phyloP scores from a whole-genome alignment of 2,113 vertebrate genomes.

The Harpagus bidentatus region DNA sequence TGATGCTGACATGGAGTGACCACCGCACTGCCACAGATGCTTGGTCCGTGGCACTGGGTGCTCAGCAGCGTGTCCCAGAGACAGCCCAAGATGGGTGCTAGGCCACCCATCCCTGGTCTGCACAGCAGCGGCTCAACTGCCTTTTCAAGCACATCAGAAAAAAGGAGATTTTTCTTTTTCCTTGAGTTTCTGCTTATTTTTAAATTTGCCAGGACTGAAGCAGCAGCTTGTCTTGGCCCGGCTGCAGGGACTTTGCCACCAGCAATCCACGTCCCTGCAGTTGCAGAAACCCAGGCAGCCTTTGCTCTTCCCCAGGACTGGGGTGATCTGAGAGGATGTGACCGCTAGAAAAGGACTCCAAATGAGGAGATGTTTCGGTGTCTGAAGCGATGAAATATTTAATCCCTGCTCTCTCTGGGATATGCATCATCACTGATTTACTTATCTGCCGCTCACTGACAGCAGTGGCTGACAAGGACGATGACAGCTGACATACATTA shows the following conservation, averaged over 20 bases:
- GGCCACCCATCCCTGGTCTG: not conserved
- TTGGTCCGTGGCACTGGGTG: fast-evolving
- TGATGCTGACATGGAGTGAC: not conserved
- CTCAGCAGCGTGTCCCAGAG: not conserved
- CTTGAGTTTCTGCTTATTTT: not conserved
- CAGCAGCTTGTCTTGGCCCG: not conserved
- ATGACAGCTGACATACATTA: conserved; percentile 57
- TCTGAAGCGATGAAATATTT: conserved; percentile 15
- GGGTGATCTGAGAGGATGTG: not conserved
- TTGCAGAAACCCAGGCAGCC: not conserved
- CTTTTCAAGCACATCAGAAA: not conserved
- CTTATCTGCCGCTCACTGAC: conserved; percentile 15
- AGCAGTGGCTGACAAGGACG: conserved; percentile 12
- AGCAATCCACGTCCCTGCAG: fast-evolving
- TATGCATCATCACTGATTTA: conserved; percentile 50
- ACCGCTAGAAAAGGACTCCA: not conserved
- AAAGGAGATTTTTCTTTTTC: not conserved
- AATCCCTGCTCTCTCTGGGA: conserved; percentile 13
- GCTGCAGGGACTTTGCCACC: not conserved
- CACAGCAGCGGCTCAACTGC: not conserved
- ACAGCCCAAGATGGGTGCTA: not conserved
- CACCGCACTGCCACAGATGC: fast-evolving
- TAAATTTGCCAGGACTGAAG: not conserved
- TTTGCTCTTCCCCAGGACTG: not conserved
- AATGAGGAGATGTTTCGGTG: not conserved